These are phyloP conservation scores for Channa argus DNA, from an alignment of 2,113 vertebrate species.

Conservation along the genomic window DNA sequence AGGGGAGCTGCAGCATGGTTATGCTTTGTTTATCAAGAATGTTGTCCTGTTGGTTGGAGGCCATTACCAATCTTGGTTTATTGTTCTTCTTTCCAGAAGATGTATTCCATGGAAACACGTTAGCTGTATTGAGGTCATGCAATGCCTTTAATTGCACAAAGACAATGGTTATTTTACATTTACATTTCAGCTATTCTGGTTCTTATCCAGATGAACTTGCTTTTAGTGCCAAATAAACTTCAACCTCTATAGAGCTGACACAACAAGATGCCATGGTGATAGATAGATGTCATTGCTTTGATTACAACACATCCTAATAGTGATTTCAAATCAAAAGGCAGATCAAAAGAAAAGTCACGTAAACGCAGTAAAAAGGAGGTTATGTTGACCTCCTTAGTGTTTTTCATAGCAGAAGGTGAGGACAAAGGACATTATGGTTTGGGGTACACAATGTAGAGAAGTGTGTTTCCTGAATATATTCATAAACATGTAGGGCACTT, in stretches of 20 bases:
- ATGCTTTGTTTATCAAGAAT: constrained; percentile 61
- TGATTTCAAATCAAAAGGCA: no score
- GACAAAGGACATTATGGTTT: constrained; percentile 14
- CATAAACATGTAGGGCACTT: neutral
- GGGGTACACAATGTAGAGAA: neutral
- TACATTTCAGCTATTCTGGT: neutral
- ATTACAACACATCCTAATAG: no score
- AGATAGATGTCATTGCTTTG: neutral
- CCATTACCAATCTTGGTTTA: constrained; percentile 44
- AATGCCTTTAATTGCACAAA: neutral
- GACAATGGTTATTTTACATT: constrained; percentile 20
- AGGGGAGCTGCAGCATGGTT: constrained; percentile 60
- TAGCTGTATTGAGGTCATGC: neutral
- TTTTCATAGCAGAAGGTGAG: neutral
- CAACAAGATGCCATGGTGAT: neutral
- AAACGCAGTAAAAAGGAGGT: no score
- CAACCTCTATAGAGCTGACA: neutral
- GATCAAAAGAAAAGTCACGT: no score
- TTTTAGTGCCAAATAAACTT: accelerated
- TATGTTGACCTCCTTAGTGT: neutral
- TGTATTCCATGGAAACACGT: constrained; percentile 8
- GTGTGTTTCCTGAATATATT: neutral
- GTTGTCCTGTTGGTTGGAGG: constrained; percentile 58
- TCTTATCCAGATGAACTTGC: neutral
- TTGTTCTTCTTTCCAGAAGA: constrained; percentile 30